Evolutionary conservation across 2,888 invertebrate genomes (phyloP).

Genomic region (Habrosyne pyritoides): DNA sequence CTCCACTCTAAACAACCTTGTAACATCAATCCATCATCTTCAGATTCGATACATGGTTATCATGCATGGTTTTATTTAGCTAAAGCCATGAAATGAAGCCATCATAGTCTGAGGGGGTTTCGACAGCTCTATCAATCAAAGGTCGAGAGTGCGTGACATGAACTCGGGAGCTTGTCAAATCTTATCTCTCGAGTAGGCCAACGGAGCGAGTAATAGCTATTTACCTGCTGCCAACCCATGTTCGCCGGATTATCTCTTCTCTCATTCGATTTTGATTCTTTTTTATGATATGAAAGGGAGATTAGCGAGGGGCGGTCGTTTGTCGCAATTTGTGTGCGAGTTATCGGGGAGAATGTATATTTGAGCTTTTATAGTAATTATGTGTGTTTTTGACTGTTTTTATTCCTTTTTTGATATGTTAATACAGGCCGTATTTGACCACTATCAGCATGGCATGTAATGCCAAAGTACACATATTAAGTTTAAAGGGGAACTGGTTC

Average conservation of each 20-base stretch:
- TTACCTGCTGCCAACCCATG: slow-evolving; percentile 68
- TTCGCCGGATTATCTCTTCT: slow-evolving; percentile 66
- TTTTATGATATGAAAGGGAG: slow-evolving; percentile 56
- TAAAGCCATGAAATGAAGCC: slow-evolving; percentile 71
- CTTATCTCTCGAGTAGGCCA: slow-evolving; percentile 67
- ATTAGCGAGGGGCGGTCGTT: slow-evolving; percentile 58
- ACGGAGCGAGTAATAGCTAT: slow-evolving; percentile 80
- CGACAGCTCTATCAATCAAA: slow-evolving; percentile 72
- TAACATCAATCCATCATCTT: slow-evolving; percentile 23
- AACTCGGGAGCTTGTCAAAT: slow-evolving; percentile 60
- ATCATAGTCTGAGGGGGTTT: slow-evolving; percentile 52
- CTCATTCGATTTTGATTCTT: slow-evolving; percentile 67
- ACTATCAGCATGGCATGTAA: too few species aligned
- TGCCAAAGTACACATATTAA: too few species aligned
- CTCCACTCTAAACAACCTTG: neutral
- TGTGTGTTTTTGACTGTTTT: neutral
- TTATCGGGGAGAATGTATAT: slow-evolving; percentile 18
- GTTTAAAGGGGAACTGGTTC: too few species aligned
- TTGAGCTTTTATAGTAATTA: slow-evolving; percentile 6
- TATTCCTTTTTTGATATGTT: too few species aligned
- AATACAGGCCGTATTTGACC: too few species aligned
- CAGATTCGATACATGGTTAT: slow-evolving; percentile 26
- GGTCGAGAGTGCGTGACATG: slow-evolving; percentile 36
- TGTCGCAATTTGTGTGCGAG: slow-evolving; percentile 33
- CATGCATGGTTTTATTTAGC: slow-evolving; percentile 63